These are phyloP conservation scores for Peucedramus taeniatus DNA, from an alignment of 2,113 vertebrate genomes.

Conservation along the genomic window DNA sequence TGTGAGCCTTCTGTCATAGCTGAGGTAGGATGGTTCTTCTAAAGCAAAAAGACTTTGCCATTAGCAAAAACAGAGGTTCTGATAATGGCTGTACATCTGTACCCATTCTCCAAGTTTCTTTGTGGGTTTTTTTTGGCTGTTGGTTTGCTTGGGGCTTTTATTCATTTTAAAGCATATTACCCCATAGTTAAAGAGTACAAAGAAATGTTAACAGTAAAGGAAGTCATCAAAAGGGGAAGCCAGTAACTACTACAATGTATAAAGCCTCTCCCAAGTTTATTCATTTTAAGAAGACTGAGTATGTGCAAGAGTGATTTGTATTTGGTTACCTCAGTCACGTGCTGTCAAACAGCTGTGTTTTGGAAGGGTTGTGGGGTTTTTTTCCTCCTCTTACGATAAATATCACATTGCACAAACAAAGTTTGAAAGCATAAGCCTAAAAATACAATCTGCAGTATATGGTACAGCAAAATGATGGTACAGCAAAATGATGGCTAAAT, in stretches of 20 bases:
- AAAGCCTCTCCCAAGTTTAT: background rate
- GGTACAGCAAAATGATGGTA: background rate
- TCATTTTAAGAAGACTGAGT: background rate
- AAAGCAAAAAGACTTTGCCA: background rate
- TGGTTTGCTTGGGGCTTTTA: background rate
- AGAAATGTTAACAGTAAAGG: background rate
- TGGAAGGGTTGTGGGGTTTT: background rate
- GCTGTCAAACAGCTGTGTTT: background rate
- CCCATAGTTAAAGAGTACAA: background rate
- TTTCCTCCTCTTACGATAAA: background rate
- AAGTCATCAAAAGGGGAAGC: background rate
- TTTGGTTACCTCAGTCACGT: background rate
- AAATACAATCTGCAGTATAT: background rate
- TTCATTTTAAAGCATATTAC: background rate
- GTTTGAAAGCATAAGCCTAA: background rate
- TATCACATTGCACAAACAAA: background rate
- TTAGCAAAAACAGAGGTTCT: background rate
- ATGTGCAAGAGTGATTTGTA: background rate
- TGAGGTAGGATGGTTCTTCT: background rate
- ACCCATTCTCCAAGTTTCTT: background rate
- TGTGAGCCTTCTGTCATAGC: background rate
- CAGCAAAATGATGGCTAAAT: background rate
- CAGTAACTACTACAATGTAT: background rate
- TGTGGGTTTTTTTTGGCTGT: background rate
- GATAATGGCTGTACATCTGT: background rate